phyloP scores from a whole-genome alignment of 2,113 vertebrate genomes.

The Arizona elegans region DNA sequence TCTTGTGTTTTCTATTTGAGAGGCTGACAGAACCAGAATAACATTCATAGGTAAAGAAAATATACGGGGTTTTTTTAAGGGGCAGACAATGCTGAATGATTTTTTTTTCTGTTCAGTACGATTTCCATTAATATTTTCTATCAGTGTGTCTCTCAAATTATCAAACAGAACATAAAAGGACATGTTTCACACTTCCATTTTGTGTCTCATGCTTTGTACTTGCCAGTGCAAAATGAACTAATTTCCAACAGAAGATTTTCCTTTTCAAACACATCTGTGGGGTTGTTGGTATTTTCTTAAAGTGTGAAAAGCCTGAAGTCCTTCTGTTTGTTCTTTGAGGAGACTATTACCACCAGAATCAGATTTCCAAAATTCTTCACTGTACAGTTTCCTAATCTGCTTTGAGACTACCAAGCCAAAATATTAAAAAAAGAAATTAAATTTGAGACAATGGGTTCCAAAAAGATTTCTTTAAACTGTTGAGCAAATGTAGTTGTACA shows the following conservation, averaged over 20 bases:
- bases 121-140: conserved; percentile 3
- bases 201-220: conserved; percentile 71
- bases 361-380: conserved; percentile 97
- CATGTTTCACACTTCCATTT: conserved; percentile 11
- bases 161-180: neutral
- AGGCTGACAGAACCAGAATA: accelerated
- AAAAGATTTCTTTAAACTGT: neutral
- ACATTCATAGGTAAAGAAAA: accelerated
- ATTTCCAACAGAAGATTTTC: conserved; percentile 84
- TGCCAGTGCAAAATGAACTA: conserved; percentile 91
- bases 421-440: neutral
- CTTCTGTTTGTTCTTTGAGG: conserved; percentile 83
- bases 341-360: conserved; percentile 93
- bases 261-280: conserved; percentile 86
- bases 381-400: conserved; percentile 92
- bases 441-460: neutral
- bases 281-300: conserved; percentile 49
- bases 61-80: neutral
- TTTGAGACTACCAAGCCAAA: conserved; percentile 90
- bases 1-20: neutral
- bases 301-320: conserved; percentile 84
- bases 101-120: neutral
- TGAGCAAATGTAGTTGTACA: neutral
- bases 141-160: conserved; percentile 18
- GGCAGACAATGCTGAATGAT: neutral